Conservation (phyloP, 2,888 invertebrate genomes). For the Drosophila yooni region DNA sequence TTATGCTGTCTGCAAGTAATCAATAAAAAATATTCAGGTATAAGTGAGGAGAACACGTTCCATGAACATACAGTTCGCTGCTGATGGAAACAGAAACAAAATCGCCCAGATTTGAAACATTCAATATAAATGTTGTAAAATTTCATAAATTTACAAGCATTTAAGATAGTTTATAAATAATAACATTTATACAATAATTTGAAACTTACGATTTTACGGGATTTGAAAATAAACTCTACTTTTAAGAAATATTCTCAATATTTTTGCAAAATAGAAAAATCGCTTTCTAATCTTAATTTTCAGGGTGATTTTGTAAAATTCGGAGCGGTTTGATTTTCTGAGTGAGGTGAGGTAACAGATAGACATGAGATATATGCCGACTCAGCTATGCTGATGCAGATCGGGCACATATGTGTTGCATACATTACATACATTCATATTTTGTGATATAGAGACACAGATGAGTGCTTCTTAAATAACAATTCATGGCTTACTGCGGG, state of each 20-base stretch:
- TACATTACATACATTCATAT: background rate
- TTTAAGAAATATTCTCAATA: background rate
- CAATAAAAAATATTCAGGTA: background rate
- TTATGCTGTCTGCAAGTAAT: background rate
- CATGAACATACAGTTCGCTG: background rate
- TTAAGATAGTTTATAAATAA: background rate
- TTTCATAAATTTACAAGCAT: background rate
- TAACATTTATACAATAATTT: background rate
- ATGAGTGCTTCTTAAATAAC: background rate
- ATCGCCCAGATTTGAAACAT: background rate
- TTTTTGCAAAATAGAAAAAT: background rate
- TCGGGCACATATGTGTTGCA: background rate
- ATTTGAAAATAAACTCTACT: background rate
- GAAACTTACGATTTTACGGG: background rate
- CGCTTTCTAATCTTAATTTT: background rate
- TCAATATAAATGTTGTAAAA: too few relatives aligned
- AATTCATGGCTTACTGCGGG: background rate
- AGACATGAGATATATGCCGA: background rate
- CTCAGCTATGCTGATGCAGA: background rate
- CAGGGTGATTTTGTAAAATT: background rate
- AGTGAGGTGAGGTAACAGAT: background rate
- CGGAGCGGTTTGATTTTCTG: rapidly evolving
- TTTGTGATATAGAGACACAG: background rate
- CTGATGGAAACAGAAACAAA: background rate
- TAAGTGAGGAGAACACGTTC: background rate